Conservation (phyloP, 2,113 vertebrate genomes). For the Lagenorhynchus albirostris region DNA sequence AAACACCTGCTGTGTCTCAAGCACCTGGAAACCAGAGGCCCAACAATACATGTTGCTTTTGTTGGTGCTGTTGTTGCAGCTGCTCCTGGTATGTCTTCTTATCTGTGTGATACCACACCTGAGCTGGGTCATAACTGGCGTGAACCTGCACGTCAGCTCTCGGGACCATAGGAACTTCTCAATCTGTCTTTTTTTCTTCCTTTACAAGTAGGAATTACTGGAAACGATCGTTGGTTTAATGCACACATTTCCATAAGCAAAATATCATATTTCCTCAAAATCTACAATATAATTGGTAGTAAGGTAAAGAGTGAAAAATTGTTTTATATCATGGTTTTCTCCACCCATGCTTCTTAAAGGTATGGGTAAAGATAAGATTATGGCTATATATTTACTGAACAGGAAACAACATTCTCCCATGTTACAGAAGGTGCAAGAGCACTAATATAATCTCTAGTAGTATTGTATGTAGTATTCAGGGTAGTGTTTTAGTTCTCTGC, state of each 20-base stretch:
- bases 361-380: background rate
- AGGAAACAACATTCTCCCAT: background rate
- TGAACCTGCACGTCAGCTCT: background rate
- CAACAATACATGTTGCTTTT: constrained; percentile 89
- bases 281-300: background rate
- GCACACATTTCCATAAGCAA: background rate
- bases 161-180: background rate
- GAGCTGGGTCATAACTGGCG: background rate
- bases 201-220: background rate
- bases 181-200: background rate
- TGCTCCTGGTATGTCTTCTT: constrained; percentile 86
- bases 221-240: background rate
- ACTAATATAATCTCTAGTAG: background rate
- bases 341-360: background rate
- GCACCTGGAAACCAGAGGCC: constrained; percentile 86
- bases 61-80: constrained; percentile 90
- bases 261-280: background rate
- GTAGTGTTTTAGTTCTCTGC: background rate
- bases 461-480: accelerated
- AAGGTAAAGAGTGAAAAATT: background rate
- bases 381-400: background rate
- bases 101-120: constrained; percentile 22
- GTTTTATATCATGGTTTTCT: background rate
- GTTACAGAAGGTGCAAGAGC: background rate
- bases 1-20: constrained; percentile 82